Evolutionary conservation across 2,888 invertebrate genomes (phyloP), one percentile per base, ranked within the genome.

Genomic region (Erpobdella octoculata): DNA sequence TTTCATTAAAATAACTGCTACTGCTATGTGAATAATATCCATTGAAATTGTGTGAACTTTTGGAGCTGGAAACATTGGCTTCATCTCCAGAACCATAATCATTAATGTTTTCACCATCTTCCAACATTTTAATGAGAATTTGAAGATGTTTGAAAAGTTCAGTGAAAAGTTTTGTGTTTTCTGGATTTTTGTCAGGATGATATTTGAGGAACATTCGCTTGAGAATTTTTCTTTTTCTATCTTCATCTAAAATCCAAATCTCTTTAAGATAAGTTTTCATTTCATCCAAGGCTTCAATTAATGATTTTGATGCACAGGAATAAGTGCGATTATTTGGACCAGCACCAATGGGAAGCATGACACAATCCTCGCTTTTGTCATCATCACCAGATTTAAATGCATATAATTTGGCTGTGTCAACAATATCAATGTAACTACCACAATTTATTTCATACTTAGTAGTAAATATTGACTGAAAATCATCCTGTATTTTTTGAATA

Each of bases 151-250:
- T 21, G 25, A 6, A 61, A 61, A 61, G 2, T 28, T 61, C 61
- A 33, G 21, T 61, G 28, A 25, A 61, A 21, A 21, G 21, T 9
- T 12, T 21, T 21, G 25, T 18, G 8, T 21, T 21, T 9, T 12
- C 21, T 12, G 1, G 3, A 35, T 62, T 62, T 21, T 62, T 33
- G 31, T 62, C 62, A n/a, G 62, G 62, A 62, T 62, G 62, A 8
- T 35, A 62, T 62, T 33, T 62, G 31, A 62, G 18, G n/a, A 28
- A 62, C 1, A 62, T 3, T 33, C 62, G 21, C 62, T 62, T 62
- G 4, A 33, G 8, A 4, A 35, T 35, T 35, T 1, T 33, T 1
- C 33, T 62, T 62, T 12, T 62, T 9, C 33, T 31, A 2, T 5
- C 62, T 62, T 62, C 62, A 6, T 1, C 9, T 1, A 62, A 21